Evolutionary conservation across 2,797 vertebrate species (phyloP).

Genomic region (Carduelis carduelis): DNA sequence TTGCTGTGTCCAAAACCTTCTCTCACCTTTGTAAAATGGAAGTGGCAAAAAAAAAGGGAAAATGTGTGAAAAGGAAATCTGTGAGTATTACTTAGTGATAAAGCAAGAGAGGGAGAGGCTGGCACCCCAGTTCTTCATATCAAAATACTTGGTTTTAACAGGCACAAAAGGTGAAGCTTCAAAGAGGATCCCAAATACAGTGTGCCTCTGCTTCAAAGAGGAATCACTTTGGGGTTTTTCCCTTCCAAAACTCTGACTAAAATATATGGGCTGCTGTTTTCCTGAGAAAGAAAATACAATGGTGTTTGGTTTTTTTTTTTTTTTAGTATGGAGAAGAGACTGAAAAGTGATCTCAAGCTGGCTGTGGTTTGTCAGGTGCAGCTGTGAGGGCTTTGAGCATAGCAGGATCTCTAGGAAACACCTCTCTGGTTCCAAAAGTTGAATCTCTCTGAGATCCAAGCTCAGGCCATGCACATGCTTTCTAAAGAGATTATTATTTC

Average conservation of each 20-base stretch:
- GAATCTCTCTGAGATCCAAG: background rate
- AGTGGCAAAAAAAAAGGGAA: background rate
- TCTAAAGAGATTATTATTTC: slow-evolving; percentile 26
- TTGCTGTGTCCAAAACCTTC: background rate
- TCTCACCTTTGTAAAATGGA: background rate
- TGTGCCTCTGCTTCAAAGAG: background rate
- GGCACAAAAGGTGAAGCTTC: slow-evolving; percentile 1
- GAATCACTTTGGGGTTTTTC: background rate
- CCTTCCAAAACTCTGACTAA: background rate
- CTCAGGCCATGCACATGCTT: background rate
- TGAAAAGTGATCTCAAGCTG: background rate
- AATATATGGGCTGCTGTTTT: background rate
- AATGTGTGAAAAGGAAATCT: background rate
- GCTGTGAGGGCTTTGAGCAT: background rate
- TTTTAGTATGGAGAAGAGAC: background rate
- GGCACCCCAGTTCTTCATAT: background rate
- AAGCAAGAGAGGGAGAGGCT: background rate
- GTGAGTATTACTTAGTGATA: background rate
- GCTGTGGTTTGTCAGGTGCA: slow-evolving; percentile 30
- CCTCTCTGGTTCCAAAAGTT: slow-evolving; percentile 4
- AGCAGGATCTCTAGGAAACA: background rate
- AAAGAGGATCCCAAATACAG: slow-evolving; percentile 5
- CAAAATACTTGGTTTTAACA: background rate
- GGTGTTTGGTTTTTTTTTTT: background rate
- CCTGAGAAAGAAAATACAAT: background rate